phyloP scores from a whole-genome alignment of 2,797 vertebrate species.

The Acipenser oxyrinchus region DNA sequence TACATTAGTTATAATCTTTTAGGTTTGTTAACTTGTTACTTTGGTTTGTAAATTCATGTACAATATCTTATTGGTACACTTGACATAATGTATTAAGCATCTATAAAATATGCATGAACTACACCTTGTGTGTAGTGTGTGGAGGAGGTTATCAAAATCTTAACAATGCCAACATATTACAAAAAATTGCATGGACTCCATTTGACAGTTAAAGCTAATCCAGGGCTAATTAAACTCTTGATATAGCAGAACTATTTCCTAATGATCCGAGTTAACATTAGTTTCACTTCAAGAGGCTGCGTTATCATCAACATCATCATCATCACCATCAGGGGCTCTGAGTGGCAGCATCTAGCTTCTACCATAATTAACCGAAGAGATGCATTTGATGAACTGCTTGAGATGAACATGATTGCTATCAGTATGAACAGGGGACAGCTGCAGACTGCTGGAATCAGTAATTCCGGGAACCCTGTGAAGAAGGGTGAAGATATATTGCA shows the following conservation, averaged over 20 bases:
- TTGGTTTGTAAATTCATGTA: no score
- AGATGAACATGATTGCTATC: conserved; percentile 21
- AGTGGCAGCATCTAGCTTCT: conserved; percentile 15
- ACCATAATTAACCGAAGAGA: conserved; percentile 26
- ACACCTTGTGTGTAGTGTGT: no score
- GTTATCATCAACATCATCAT: conserved; percentile 4
- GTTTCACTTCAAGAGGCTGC: conserved; percentile 5
- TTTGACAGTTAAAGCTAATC: no score
- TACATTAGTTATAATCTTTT: no score
- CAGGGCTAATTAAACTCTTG: not conserved
- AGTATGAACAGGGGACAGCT: conserved; percentile 14
- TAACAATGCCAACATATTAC: no score
- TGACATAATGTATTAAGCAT: no score
- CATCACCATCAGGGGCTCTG: not conserved
- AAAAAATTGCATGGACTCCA: no score
- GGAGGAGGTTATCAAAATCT: no score
- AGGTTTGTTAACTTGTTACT: no score
- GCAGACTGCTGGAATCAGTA: conserved; percentile 16
- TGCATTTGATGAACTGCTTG: conserved; percentile 32
- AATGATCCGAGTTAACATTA: not conserved
- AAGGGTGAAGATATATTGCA: conserved; percentile 15
- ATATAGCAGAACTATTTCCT: not conserved
- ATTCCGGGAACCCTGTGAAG: conserved; percentile 6
- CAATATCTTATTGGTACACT: no score
- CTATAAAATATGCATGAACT: no score